These are phyloP conservation scores for Abramis brama DNA, from an alignment of 2,113 vertebrate species.

Conservation along the genomic window DNA sequence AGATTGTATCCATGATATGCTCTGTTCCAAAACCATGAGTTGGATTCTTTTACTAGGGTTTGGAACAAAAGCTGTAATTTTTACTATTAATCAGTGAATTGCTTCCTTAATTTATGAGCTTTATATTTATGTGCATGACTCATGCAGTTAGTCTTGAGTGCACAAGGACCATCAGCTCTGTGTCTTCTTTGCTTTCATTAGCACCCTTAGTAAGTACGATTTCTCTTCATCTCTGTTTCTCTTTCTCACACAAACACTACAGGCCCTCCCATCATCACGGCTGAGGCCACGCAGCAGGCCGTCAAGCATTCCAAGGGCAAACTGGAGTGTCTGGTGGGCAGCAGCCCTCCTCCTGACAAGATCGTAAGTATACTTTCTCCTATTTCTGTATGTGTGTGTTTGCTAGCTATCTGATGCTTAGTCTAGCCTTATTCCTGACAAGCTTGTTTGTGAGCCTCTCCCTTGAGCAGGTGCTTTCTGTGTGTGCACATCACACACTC, in stretches of 20 bases:
- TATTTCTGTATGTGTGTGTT: constrained; percentile 1
- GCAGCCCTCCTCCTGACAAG: constrained; percentile 85
- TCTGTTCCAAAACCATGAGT: background rate
- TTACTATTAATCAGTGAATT: background rate
- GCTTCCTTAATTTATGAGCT: background rate
- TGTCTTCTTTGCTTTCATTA: constrained; percentile 10
- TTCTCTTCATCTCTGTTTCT: constrained; percentile 6
- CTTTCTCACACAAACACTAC: constrained; percentile 42
- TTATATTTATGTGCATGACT: constrained; percentile 5
- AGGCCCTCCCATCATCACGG: constrained; percentile 88
- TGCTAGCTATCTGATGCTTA: constrained; percentile 22
- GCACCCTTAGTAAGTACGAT: background rate
- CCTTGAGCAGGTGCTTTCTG: constrained; percentile 8
- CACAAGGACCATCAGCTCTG: background rate
- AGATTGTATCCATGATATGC: background rate
- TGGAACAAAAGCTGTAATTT: background rate
- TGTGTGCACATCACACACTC: constrained; percentile 23
- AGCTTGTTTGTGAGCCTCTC: constrained; percentile 30
- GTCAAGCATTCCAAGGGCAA: constrained; percentile 84
- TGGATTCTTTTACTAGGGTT: background rate
- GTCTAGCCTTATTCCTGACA: constrained; percentile 30
- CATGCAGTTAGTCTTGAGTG: background rate
- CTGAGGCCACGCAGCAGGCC: constrained; percentile 80
- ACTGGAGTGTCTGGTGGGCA: constrained; percentile 85
- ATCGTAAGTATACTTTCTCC: constrained; percentile 78